phyloP scores from a whole-genome alignment of 2,113 vertebrate species.

The Ia io region DNA sequence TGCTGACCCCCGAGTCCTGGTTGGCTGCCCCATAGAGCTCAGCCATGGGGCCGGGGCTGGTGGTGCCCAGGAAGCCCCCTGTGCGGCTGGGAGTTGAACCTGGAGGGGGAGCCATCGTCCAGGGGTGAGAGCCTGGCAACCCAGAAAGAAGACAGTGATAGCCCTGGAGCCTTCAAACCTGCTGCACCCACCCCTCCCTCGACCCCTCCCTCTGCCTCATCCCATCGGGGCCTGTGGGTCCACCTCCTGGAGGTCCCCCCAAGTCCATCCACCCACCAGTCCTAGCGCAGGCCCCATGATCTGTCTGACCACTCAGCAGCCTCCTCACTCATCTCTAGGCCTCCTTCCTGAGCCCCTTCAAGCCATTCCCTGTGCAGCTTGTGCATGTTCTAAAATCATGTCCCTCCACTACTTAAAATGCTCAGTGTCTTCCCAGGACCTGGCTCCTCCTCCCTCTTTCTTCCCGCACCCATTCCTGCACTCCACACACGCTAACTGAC shows the following conservation, averaged over 20 bases:
- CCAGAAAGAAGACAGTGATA: slow-evolving; percentile 78
- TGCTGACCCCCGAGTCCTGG: slow-evolving; percentile 98
- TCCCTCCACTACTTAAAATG: background rate
- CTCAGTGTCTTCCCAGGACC: too few species aligned
- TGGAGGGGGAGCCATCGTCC: slow-evolving; percentile 83
- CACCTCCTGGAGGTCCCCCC: background rate
- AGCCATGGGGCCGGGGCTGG: slow-evolving; percentile 98
- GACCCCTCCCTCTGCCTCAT: background rate
- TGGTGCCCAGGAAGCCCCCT: slow-evolving; percentile 97
- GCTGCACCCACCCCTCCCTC: background rate
- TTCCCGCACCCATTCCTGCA: background rate
- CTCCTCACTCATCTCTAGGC: background rate
- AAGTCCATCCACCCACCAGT: background rate
- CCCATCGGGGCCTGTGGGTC: background rate
- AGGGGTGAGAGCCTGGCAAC: slow-evolving; percentile 79
- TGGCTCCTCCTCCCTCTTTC: background rate
- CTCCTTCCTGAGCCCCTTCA: background rate
- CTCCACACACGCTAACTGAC: background rate
- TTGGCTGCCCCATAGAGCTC: slow-evolving; percentile 95
- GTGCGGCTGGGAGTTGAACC: slow-evolving; percentile 95
- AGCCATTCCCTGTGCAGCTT: background rate
- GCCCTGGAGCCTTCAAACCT: slow-evolving; percentile 35
- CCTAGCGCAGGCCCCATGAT: background rate
- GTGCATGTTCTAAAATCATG: background rate
- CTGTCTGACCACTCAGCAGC: background rate